A percentile compares a stretch with the other conserved stretches of the same genome.
These are phyloP conservation scores for Scleropages formosus DNA, from an alignment of 2,797 vertebrate genomes.

Conservation along the genomic window DNA sequence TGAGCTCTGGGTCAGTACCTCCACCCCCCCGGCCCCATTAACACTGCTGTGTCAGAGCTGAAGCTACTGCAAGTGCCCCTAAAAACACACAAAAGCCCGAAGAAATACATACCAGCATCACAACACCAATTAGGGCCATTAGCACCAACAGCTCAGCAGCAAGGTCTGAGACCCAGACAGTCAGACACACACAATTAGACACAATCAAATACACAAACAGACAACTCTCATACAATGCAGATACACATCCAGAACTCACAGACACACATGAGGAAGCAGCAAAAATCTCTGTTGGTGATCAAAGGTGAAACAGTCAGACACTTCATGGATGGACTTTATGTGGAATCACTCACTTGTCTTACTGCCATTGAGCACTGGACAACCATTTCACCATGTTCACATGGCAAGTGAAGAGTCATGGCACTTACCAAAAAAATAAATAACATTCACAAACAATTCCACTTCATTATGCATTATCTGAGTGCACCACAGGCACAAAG, in stretches of 20 bases:
- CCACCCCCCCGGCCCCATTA: neutral
- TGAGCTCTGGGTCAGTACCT: neutral
- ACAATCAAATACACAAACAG: no score
- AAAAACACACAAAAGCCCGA: slow-evolving; percentile 1
- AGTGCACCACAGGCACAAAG: no score
- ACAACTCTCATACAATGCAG: neutral
- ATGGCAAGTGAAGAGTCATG: neutral
- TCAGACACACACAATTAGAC: neutral
- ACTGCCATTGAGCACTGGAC: neutral
- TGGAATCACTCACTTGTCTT: neutral
- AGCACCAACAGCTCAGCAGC: neutral
- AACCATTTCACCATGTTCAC: neutral
- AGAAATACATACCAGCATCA: neutral
- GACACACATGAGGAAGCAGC: neutral
- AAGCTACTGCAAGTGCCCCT: neutral
- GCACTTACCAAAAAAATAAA: no score
- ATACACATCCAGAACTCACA: neutral
- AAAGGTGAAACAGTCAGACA: neutral
- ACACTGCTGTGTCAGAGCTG: neutral
- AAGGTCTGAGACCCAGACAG: neutral
- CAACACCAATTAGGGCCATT: slow-evolving; percentile 9
- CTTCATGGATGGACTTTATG: neutral
- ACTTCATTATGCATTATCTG: no score
- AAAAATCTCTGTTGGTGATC: neutral
- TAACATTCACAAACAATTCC: no score